A percentile compares a stretch with the other conserved stretches of the same genome.
Evolutionary conservation across 2,888 invertebrate genomes (phyloP).

Genomic region (Pantelozetes paolii): DNA sequence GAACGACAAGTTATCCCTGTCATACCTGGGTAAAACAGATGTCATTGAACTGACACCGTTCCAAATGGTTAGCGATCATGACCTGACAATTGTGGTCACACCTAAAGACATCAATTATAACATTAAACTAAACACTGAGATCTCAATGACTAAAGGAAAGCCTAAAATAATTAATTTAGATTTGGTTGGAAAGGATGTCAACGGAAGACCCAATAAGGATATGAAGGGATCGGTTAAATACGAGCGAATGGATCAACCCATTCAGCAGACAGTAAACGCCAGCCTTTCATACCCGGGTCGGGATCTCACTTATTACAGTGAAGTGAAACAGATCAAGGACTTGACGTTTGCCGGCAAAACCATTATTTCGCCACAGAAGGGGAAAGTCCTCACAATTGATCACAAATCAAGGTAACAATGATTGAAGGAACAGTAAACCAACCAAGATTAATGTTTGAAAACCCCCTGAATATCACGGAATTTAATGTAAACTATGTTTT

Average conservation of each 20-base stretch:
- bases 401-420: constrained; percentile 36
- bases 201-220: constrained; percentile 12
- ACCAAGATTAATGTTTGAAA: neutral
- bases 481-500: no score
- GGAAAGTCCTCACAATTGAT: constrained; percentile 23
- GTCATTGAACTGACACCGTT: constrained; percentile 36
- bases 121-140: constrained; percentile 19
- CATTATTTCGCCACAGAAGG: constrained; percentile 11
- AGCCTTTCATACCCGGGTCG: neutral
- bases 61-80: constrained; percentile 33
- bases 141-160: constrained; percentile 13
- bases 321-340: constrained; percentile 37
- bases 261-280: constrained; percentile 27
- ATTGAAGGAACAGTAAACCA: neutral
- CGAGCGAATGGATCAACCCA: constrained; percentile 20
- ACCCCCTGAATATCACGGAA: neutral
- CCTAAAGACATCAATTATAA: constrained; percentile 34
- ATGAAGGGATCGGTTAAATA: constrained; percentile 16
- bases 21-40: constrained; percentile 27
- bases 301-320: constrained; percentile 31
- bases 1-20: neutral
- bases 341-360: constrained; percentile 39
- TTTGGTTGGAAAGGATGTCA: constrained; percentile 28
- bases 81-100: neutral
- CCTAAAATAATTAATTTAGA: constrained; percentile 5